Evolutionary conservation across 2,888 invertebrate genomes (phyloP).

Genomic region (Sesamia inferens): DNA sequence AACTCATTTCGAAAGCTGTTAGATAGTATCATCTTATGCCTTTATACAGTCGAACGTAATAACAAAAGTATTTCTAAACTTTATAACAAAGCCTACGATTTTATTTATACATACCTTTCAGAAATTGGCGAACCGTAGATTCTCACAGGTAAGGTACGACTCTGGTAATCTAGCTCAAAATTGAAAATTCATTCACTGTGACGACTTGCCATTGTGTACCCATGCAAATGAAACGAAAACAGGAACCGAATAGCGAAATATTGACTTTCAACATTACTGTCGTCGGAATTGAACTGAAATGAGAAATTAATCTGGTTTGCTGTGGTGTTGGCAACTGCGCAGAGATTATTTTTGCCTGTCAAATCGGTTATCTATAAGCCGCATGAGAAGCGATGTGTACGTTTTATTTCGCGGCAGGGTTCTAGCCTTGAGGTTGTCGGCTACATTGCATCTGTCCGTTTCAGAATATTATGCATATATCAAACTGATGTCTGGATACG

Average conservation of each 20-base stretch:
- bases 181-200: constrained; percentile 66
- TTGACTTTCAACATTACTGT: constrained; percentile 66
- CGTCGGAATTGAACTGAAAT: constrained; percentile 69
- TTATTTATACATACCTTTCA: constrained; percentile 47
- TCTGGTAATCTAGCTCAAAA: constrained; percentile 61
- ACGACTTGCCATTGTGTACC: constrained; percentile 65
- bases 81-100: constrained; percentile 50
- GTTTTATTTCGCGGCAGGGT: constrained; percentile 80
- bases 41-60: constrained; percentile 66
- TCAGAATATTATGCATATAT: constrained; percentile 75
- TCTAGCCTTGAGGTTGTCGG: constrained; percentile 72
- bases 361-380: constrained; percentile 64
- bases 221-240: constrained; percentile 74
- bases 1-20: constrained; percentile 78
- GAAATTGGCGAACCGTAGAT: constrained; percentile 57
- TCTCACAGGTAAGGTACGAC: constrained; percentile 50
- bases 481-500: constrained; percentile 59
- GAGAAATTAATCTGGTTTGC: constrained; percentile 71
- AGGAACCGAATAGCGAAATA: constrained; percentile 70
- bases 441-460: constrained; percentile 75
- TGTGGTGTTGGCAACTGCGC: constrained; percentile 64
- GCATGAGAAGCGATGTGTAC: constrained; percentile 64
- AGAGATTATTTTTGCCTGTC: constrained; percentile 68
- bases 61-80: constrained; percentile 63
- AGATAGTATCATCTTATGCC: constrained; percentile 74